phyloP scores from a whole-genome alignment of 2,113 vertebrate genomes.

The Uropsilus gracilis region DNA sequence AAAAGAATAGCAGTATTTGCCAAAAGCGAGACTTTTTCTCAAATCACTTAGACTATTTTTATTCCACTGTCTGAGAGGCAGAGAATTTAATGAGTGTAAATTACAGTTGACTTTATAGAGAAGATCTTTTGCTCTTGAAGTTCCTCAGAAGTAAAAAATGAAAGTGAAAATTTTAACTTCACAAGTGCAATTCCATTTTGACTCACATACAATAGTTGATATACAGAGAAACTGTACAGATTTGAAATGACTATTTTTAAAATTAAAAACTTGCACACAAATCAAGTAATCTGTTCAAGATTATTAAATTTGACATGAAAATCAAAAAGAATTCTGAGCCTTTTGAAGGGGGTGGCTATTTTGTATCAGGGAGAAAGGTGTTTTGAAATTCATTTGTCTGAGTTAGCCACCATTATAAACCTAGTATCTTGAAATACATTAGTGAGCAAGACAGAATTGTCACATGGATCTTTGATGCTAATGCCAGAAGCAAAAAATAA shows the following conservation, averaged over 20 bases:
- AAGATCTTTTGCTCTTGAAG: conserved; percentile 45
- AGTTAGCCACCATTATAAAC: neutral
- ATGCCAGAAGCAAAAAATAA: neutral
- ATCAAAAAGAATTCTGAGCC: neutral
- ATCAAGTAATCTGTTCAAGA: neutral
- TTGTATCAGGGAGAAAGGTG: neutral
- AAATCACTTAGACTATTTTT: conserved; percentile 32
- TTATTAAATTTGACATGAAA: conserved; percentile 29
- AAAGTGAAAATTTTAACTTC: conserved; percentile 52
- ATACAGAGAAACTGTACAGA: neutral
- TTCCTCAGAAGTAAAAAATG: conserved; percentile 64
- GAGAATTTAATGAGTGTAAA: conserved; percentile 58
- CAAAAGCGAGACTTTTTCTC: conserved; percentile 30
- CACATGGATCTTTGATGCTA: neutral
- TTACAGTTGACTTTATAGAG: conserved; percentile 28
- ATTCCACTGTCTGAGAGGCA: conserved; percentile 59
- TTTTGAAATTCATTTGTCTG: neutral
- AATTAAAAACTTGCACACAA: conserved; percentile 1
- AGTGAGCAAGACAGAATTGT: neutral
- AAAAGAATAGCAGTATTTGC: conserved; percentile 41
- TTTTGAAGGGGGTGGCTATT: neutral
- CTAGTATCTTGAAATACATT: neutral
- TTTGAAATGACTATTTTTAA: conserved; percentile 50
- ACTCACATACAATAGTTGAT: neutral
- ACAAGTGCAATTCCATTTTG: neutral